Percentiles rank a stretch among this genome's conserved stretches.
These are phyloP conservation scores for Sebastes schlegelii DNA, from an alignment of 2,113 vertebrate species.

Conservation along the genomic window DNA sequence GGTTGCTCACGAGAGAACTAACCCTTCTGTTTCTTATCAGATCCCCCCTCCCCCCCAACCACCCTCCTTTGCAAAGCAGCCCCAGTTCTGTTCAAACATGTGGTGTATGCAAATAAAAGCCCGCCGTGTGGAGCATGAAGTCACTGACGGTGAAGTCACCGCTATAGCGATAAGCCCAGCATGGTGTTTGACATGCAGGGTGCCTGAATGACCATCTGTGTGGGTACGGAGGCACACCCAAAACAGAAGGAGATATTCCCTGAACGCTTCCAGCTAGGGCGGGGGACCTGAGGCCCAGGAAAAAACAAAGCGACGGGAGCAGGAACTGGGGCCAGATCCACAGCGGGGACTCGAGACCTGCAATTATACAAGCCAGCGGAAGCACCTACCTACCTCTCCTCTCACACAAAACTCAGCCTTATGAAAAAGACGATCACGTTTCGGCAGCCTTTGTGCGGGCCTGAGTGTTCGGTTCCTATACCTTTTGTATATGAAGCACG, in stretches of 20 bases:
- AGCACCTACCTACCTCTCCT: slow-evolving; percentile 48
- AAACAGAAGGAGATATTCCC: slow-evolving; percentile 75
- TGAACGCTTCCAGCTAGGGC: slow-evolving; percentile 56
- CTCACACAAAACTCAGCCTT: slow-evolving; percentile 58
- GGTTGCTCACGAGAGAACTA: slow-evolving; percentile 26
- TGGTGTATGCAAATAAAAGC: slow-evolving; percentile 56
- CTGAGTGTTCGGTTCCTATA: slow-evolving; percentile 70
- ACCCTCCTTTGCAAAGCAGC: slow-evolving; percentile 6
- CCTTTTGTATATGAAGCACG: slow-evolving; percentile 60
- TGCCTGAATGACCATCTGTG: slow-evolving; percentile 71
- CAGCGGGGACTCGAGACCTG: slow-evolving; percentile 60
- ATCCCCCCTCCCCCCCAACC: background rate
- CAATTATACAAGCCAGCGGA: slow-evolving; percentile 66
- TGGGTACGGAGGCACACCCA: slow-evolving; percentile 68
- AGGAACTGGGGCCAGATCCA: slow-evolving; percentile 59
- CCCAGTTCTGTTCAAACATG: slow-evolving; percentile 40
- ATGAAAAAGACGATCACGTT: slow-evolving; percentile 73
- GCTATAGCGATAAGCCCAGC: slow-evolving; percentile 49
- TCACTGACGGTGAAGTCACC: slow-evolving; percentile 57
- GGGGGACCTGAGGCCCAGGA: slow-evolving; percentile 57
- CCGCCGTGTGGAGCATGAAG: slow-evolving; percentile 38
- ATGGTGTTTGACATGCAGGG: slow-evolving; percentile 45
- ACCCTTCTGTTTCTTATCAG: slow-evolving; percentile 46
- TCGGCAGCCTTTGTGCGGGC: slow-evolving; percentile 62
- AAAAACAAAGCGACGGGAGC: slow-evolving; percentile 72